Percentiles rank a stretch among this genome's conserved stretches.
Conservation (phyloP, 2,797 vertebrate genomes). For the Gambusia yucatana region DNA sequence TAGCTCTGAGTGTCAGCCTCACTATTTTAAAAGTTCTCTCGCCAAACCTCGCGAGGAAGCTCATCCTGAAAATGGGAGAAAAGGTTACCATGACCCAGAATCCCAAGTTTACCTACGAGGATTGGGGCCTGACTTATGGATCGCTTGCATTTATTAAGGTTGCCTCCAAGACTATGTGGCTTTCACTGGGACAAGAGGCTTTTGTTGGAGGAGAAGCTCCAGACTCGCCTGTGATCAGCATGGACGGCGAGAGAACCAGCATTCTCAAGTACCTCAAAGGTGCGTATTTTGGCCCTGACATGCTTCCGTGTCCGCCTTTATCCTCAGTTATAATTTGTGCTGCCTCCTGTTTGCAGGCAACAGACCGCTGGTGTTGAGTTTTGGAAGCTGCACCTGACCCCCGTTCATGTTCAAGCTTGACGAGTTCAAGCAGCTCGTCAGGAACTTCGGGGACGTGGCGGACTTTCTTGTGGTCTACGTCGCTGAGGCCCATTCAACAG, state of each 20-base stretch:
- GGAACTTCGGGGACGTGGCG: constrained; percentile 84
- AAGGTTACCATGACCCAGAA: constrained; percentile 81
- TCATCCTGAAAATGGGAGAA: constrained; percentile 78
- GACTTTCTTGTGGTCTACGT: constrained; percentile 94
- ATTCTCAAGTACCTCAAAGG: constrained; percentile 84
- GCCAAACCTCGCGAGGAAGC: constrained; percentile 75
- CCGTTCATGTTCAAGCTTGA: constrained; percentile 91
- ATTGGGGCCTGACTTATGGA: constrained; percentile 87
- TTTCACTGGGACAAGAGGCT: constrained; percentile 85
- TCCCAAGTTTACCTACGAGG: constrained; percentile 86
- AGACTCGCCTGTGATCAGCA: constrained; percentile 81
- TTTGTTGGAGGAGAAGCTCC: constrained; percentile 82
- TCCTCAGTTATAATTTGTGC: neutral
- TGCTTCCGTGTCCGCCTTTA: neutral
- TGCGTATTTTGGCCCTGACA: constrained; percentile 37
- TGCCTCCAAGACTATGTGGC: constrained; percentile 77
- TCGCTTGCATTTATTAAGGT: constrained; percentile 78
- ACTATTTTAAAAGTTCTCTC: constrained; percentile 75
- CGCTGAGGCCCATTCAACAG: constrained; percentile 91
- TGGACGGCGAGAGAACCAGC: constrained; percentile 65
- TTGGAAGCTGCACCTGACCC: constrained; percentile 96
- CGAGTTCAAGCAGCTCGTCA: constrained; percentile 90
- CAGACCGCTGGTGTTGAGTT: constrained; percentile 89
- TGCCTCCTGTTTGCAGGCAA: constrained; percentile 69
- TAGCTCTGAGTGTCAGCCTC: neutral